A percentile compares a stretch with the other conserved stretches of the same genome.
Evolutionary conservation across 2,888 invertebrate genomes (phyloP).

Genomic region (Hemistola chrysoprasaria): DNA sequence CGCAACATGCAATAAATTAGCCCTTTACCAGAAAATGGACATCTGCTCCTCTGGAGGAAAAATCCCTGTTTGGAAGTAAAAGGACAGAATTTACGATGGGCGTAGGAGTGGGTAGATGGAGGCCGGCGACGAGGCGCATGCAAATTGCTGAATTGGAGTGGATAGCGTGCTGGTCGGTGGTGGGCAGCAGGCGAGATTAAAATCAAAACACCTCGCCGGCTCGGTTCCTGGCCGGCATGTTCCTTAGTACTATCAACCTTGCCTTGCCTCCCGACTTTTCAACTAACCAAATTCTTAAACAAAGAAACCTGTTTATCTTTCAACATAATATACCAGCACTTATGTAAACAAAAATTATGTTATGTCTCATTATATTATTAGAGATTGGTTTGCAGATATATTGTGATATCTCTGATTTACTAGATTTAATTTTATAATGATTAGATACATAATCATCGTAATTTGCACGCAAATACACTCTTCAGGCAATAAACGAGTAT

Average conservation of each 20-base stretch:
- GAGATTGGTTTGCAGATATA: no score
- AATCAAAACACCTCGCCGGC: slow-evolving; percentile 59
- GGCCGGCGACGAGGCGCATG: slow-evolving; percentile 75
- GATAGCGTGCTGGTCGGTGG: slow-evolving; percentile 45
- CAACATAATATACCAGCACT: no score
- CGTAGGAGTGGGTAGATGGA: slow-evolving; percentile 74
- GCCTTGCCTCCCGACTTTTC: slow-evolving; percentile 13
- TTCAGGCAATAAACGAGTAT: no score
- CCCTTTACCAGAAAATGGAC: slow-evolving; percentile 73
- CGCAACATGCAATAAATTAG: slow-evolving; percentile 76
- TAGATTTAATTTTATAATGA: no score
- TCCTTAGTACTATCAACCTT: slow-evolving; percentile 18
- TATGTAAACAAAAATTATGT: no score
- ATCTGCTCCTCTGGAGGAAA: slow-evolving; percentile 68
- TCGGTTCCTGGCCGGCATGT: slow-evolving; percentile 30
- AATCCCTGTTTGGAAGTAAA: slow-evolving; percentile 71
- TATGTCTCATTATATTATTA: no score
- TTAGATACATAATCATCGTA: no score
- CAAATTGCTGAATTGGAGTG: slow-evolving; percentile 74
- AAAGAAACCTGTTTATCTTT: no score
- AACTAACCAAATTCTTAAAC: slow-evolving; percentile 3
- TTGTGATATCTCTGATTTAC: no score
- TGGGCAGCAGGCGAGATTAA: slow-evolving; percentile 57
- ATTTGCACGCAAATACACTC: no score
- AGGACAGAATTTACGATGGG: slow-evolving; percentile 79